A percentile compares a stretch with the other conserved stretches of the same genome.
Conservation (phyloP, 2,797 vertebrate species). For the Iguana delicatissima region DNA sequence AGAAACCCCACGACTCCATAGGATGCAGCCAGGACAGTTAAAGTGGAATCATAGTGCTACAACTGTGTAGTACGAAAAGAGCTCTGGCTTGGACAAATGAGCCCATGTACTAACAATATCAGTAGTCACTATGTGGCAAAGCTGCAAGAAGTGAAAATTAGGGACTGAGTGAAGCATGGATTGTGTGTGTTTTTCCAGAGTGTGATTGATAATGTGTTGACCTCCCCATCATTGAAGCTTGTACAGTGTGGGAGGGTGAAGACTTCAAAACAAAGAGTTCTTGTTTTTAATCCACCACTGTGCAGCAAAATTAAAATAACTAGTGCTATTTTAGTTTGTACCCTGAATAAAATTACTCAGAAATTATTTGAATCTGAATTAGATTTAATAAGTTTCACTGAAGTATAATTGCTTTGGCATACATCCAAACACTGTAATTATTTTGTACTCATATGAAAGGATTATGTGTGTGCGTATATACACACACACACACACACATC, state of each 20-base stretch:
- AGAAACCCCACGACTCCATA: too few species aligned
- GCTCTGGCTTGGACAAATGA: background rate
- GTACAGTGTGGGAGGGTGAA: too few species aligned
- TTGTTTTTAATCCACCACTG: background rate
- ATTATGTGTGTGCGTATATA: background rate
- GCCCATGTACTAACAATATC: background rate
- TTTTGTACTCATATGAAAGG: conserved; percentile 1
- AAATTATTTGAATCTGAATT: conserved; percentile 35
- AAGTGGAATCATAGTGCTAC: too few species aligned
- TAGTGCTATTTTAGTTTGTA: conserved; percentile 21
- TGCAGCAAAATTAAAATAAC: background rate
- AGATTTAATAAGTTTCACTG: conserved; percentile 15
- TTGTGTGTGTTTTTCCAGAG: background rate
- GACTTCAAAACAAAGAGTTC: background rate
- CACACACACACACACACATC: too few species aligned
- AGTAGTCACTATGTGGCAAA: background rate
- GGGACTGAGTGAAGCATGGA: background rate
- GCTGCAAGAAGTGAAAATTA: background rate
- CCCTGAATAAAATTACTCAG: background rate
- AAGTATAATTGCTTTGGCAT: conserved; percentile 23
- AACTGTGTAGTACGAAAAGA: too few species aligned
- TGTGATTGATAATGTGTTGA: background rate
- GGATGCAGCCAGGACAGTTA: too few species aligned
- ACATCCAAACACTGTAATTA: conserved; percentile 8
- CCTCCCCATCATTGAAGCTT: background rate